Conservation (phyloP, 1,140 invertebrate species). For the Monochamus saltuarius region DNA sequence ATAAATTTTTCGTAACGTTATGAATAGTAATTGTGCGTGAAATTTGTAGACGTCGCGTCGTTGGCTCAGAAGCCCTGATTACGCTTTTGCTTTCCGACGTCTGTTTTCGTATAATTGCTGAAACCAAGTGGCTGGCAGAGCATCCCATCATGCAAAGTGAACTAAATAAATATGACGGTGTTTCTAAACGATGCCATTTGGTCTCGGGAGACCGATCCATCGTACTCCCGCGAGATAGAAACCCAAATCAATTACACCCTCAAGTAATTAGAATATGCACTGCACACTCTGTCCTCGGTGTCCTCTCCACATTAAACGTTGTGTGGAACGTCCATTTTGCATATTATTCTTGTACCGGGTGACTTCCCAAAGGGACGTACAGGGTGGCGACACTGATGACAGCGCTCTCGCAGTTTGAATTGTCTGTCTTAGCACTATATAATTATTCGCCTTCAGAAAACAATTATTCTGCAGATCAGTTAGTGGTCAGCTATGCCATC, state of each 20-base stretch:
- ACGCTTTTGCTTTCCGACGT: conserved; percentile 3
- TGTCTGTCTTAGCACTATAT: too few species aligned
- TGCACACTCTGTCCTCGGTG: not conserved
- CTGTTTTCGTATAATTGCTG: conserved; percentile 10
- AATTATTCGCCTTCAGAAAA: too few species aligned
- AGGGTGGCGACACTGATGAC: too few species aligned
- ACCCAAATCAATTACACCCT: conserved; percentile 41
- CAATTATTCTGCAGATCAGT: too few species aligned
- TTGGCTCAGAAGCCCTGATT: not conserved
- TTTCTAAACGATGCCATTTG: conserved; percentile 33
- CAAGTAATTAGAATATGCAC: conserved; percentile 43
- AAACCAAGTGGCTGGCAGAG: conserved; percentile 18
- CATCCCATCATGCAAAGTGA: conserved; percentile 7
- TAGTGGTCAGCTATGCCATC: too few species aligned
- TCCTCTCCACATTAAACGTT: too few species aligned
- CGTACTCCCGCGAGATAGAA: conserved; percentile 34
- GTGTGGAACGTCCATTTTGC: too few species aligned
- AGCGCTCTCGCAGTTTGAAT: too few species aligned
- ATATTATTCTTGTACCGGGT: too few species aligned
- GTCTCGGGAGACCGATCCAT: conserved; percentile 38
- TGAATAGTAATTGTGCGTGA: conserved; percentile 12
- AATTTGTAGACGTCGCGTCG: not conserved
- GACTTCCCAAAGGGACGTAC: too few species aligned
- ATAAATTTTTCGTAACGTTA: too few species aligned
- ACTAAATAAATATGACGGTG: conserved; percentile 39